Conservation (phyloP, 2,797 vertebrate genomes). For the Denticeps clupeoides region DNA sequence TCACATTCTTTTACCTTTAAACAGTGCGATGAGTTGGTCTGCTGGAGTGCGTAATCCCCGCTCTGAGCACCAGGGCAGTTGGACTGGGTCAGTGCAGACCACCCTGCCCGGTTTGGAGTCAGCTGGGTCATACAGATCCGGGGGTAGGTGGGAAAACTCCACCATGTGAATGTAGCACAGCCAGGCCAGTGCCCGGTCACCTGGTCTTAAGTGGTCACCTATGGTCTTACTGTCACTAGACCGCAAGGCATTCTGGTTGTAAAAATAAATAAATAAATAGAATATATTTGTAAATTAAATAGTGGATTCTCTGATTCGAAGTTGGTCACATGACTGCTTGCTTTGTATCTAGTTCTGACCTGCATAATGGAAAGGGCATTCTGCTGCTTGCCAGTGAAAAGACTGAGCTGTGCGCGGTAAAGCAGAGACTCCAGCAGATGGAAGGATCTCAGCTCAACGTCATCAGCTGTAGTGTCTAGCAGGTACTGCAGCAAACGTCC, state of each 20-base stretch:
- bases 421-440: constrained; percentile 82
- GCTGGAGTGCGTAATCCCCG: constrained; percentile 66
- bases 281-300: no score
- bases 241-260: constrained; percentile 68
- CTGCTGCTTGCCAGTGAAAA: constrained; percentile 75
- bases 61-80: constrained; percentile 72
- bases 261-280: no score
- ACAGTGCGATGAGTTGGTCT: constrained; percentile 66
- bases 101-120: constrained; percentile 71
- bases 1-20: constrained; percentile 62
- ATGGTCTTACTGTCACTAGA: constrained; percentile 47
- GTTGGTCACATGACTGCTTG: background rate
- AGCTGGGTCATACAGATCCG: constrained; percentile 69
- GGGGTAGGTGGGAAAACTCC: constrained; percentile 76
- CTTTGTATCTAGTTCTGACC: constrained; percentile 47
- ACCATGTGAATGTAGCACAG: constrained; percentile 80
- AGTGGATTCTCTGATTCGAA: no score
- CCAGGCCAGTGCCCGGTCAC: constrained; percentile 82
- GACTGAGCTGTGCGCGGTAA: constrained; percentile 75
- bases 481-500: constrained; percentile 75
- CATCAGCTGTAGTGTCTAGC: constrained; percentile 37
- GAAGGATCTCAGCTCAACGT: constrained; percentile 65
- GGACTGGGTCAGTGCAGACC: constrained; percentile 70
- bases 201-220: constrained; percentile 56
- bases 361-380: constrained; percentile 73